Conservation (phyloP, 64 coral and sea anemone genomes). For the Pocillopora verrucosa region DNA sequence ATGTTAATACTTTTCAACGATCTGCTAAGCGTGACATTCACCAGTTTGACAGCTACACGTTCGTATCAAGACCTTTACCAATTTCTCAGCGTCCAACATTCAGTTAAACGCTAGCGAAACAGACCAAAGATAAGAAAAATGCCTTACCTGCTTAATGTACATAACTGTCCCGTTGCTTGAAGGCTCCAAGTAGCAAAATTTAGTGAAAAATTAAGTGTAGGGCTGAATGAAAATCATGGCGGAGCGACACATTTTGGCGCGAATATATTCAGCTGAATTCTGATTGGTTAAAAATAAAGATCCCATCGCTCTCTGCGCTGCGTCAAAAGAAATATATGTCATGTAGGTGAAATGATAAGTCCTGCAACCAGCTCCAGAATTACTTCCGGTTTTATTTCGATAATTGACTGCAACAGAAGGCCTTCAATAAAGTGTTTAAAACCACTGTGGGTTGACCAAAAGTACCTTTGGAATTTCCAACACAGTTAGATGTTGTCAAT, state of each 20-base stretch:
- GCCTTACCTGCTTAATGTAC: conserved; percentile 42
- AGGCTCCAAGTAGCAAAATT: conserved; percentile 5
- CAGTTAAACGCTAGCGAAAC: neutral
- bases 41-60: no score
- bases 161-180: conserved; percentile 7
- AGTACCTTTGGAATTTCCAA: no score
- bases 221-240: neutral
- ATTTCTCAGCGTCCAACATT: neutral
- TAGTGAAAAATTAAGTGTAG: neutral
- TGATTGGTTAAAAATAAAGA: conserved; percentile 46
- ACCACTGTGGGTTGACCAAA: no score
- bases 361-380: neutral
- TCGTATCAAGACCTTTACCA: neutral
- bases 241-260: conserved; percentile 67
- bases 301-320: neutral
- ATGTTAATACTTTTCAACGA: neutral
- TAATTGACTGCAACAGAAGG: no score
- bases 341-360: neutral
- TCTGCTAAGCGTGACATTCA: neutral
- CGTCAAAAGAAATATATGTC: neutral
- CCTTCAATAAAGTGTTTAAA: no score
- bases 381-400: no score
- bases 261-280: conserved; percentile 40
- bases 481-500: no score
- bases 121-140: neutral